Evolutionary conservation across 37 sponge, comb jelly and placozoan species (phyloP), one percentile per base, ranked within the genome.

Genomic region (Theonella swinhoei): DNA sequence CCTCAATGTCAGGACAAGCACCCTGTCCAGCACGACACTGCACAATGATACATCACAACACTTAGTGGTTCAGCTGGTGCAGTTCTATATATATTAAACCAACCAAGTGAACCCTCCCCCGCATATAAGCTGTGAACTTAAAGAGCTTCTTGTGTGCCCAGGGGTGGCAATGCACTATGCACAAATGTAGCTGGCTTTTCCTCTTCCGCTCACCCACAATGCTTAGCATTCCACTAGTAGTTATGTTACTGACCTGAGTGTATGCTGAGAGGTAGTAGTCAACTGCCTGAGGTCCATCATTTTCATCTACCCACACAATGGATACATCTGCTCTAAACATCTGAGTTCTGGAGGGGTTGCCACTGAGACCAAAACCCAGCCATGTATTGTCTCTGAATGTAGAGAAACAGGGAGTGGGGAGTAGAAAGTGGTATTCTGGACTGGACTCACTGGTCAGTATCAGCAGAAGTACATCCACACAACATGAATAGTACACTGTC

Each of bases 361-460:
- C 91, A 72, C 91, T 91, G 64, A 91, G 62, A 31, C 91, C 91
- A 91, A 91, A 91, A 5, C 82, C 88, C 78, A 91, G 81, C 72
- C 86, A 91, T 42, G 76, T 76, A 59, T 58, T 76, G 26, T 43
- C 35, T 62, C 42, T 76, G 77, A 30, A 32, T 3, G 77, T 5
- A 65, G 66, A 65, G 66, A 4, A 65, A 26, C 7, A 26, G 66
- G 66, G 25, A 23, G 19, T 29, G 7, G 66, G 19, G 66, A n/a
- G 66, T 7, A 65, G 66, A 26, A 26, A 65, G 66, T 7, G 30
- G 29, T 23, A 29, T n/a, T n/a, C n/a, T n/a, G n/a, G n/a, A n/a
- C n/a, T n/a, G n/a, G n/a, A n/a, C 66, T 65, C 66, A 65, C 66
- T 65, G n/a, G 4, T 5, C 25, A 29, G 24, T 29, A 26, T 24